Conservation (phyloP, 1,140 invertebrate species). For the Paralvinella palmiformis region DNA sequence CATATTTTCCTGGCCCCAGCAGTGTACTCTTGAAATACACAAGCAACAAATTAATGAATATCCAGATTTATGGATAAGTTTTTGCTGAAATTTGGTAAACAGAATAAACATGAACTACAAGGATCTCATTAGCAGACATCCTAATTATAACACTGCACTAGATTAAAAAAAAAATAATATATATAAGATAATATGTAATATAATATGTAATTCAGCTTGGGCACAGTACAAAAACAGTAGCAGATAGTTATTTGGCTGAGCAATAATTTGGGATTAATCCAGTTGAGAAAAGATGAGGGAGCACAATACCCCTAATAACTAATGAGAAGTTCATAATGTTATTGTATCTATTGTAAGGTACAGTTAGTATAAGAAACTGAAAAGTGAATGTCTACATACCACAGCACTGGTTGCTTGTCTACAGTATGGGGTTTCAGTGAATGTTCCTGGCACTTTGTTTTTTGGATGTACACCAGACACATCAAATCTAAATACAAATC, state of each 20-base stretch:
- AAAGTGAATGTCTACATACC: constrained; percentile 24
- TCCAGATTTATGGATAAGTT: background rate
- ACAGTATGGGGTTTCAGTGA: constrained; percentile 43
- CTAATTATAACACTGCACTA: background rate
- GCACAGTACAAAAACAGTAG: background rate
- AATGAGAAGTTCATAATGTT: background rate
- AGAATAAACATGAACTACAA: background rate
- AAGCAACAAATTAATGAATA: background rate
- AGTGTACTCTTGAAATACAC: background rate
- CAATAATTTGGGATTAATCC: background rate
- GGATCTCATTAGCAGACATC: background rate
- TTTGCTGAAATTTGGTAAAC: background rate
- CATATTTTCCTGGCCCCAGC: constrained; percentile 36
- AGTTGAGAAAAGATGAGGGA: background rate
- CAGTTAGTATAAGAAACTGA: background rate
- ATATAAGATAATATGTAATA: background rate
- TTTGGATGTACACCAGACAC: constrained; percentile 44
- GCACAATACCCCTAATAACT: background rate
- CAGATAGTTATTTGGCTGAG: background rate
- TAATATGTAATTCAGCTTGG: background rate
- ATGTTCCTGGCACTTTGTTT: constrained; percentile 40
- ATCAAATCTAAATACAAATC: constrained; percentile 36
- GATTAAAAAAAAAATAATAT: background rate
- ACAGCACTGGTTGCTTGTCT: constrained; percentile 33
- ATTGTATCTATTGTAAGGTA: background rate